Evolutionary conservation across 2,888 invertebrate species (phyloP).

Genomic region (Himalopsyche kuldschensis): DNA sequence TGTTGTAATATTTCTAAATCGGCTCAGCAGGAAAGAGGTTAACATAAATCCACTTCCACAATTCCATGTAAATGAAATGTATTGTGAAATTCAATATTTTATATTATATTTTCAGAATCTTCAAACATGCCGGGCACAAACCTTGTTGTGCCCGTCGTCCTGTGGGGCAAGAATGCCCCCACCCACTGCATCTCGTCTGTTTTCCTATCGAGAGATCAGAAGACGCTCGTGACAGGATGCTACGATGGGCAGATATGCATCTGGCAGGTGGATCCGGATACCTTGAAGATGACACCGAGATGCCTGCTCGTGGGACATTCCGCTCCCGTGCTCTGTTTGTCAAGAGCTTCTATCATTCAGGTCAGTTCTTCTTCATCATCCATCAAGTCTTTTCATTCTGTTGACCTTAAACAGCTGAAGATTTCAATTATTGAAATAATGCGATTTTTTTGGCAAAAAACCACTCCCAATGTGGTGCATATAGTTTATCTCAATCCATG

Average conservation of each 20-base stretch:
- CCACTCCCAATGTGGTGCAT: too few relatives aligned
- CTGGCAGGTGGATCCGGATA: constrained; percentile 80
- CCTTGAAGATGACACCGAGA: constrained; percentile 86
- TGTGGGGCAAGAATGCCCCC: constrained; percentile 96
- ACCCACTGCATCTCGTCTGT: constrained; percentile 96
- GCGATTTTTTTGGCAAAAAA: too few relatives aligned
- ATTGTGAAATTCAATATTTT: background rate
- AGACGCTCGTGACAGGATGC: constrained; percentile 92
- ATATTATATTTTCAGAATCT: background rate
- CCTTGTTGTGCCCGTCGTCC: constrained; percentile 93
- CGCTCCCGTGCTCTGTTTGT: constrained; percentile 88
- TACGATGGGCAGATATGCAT: constrained; percentile 98
- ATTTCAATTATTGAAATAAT: too few relatives aligned
- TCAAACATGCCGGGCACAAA: constrained; percentile 75
- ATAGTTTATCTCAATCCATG: too few relatives aligned
- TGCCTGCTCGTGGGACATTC: constrained; percentile 93
- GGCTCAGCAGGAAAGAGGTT: too few relatives aligned
- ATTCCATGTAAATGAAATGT: too few relatives aligned
- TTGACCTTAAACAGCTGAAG: too few relatives aligned
- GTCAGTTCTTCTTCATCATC: constrained; percentile 41
- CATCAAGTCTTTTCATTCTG: too few relatives aligned
- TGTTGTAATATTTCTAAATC: too few relatives aligned
- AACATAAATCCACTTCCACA: too few relatives aligned
- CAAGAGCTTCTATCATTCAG: constrained; percentile 75
- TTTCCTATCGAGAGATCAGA: constrained; percentile 88